Evolutionary conservation across 2,113 vertebrate species (phyloP), one percentile per base, ranked within the genome.

Genomic region (Rhabdornis inornatus): DNA sequence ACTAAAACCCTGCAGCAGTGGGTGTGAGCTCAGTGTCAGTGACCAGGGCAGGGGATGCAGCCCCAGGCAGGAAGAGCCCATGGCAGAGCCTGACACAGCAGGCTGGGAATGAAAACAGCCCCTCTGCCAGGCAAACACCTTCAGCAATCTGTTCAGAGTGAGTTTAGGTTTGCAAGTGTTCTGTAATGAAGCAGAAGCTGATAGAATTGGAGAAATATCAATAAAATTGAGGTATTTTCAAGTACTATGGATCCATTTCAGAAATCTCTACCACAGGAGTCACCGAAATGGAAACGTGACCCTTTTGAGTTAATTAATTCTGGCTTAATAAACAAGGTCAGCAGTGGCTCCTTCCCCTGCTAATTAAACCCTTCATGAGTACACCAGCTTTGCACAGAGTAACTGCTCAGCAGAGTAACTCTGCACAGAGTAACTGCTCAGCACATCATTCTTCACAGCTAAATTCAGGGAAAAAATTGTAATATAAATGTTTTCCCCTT

Each of bases 251-350:
- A 79, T 88, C 35, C 11, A 8, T 52, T 86, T 70, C 64, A 69
- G 53, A 83, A 60, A 31, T 6, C 3, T 35, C 21, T 78, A 92
- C 60, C 72, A 35, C 20, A 20, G 17, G 24, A 85, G 65, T 64
- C 71, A 87, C 59, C 14, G 44, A 74, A 70, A 86, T 53, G 55
- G 83, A 53, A 57, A 90, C 1, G 27, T 71, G 75, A 74, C 94
- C 71, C 84, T 79, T 77, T 14, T 22, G 49, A 96, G 91, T 93
- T 95, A 91, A 84, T 87, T 87, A 93, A 82, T 64, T 91, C 92
- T 60, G 81, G 61, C 72, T 96, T 93, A 93, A 93, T 44, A 87
- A 65, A 76, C 40, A 60, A 79, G 42, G 60, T 65, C 69, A 85
- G 30, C 42, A 47, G 79, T 33, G 31, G 66, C 94, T 96, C 95